Conservation (phyloP, 2,888 invertebrate genomes). For the Lepidocyrtinus sp. region DNA sequence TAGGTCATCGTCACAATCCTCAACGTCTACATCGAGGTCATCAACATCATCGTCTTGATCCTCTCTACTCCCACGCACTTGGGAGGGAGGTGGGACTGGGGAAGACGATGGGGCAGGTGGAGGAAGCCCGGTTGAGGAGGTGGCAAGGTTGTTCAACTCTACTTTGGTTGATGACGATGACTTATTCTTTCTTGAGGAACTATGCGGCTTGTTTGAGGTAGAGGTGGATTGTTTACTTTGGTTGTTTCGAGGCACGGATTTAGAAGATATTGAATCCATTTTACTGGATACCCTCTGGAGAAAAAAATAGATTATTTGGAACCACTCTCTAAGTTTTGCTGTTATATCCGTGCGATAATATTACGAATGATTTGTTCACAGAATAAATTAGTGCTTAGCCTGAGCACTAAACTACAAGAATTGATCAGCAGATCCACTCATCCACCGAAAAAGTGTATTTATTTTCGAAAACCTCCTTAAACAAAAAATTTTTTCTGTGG, state of each 20-base stretch:
- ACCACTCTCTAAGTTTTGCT: too few relatives aligned
- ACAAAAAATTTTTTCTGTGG: not conserved
- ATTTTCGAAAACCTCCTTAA: not conserved
- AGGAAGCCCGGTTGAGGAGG: constrained; percentile 40
- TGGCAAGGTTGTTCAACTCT: constrained; percentile 30
- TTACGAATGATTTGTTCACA: constrained; percentile 37
- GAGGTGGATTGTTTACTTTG: constrained; percentile 59
- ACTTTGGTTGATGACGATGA: constrained; percentile 40
- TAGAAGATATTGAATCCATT: constrained; percentile 52
- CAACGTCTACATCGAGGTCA: constrained; percentile 59
- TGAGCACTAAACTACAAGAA: too few relatives aligned
- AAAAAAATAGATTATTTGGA: constrained; percentile 43
- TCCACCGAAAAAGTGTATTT: not conserved
- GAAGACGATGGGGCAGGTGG: constrained; percentile 63
- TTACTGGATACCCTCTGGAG: too few relatives aligned
- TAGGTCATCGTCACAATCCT: constrained; percentile 56
- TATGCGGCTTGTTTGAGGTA: constrained; percentile 58
- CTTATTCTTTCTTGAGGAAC: constrained; percentile 55
- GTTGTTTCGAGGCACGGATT: constrained; percentile 64
- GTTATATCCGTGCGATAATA: too few relatives aligned
- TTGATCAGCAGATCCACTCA: constrained; percentile 56
- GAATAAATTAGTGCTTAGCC: constrained; percentile 49
- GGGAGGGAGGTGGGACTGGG: constrained; percentile 47
- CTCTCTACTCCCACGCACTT: constrained; percentile 35
- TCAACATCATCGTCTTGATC: constrained; percentile 60